Evolutionary conservation across 2,797 vertebrate genomes (phyloP).

Genomic region (Apogon hyalosoma): DNA sequence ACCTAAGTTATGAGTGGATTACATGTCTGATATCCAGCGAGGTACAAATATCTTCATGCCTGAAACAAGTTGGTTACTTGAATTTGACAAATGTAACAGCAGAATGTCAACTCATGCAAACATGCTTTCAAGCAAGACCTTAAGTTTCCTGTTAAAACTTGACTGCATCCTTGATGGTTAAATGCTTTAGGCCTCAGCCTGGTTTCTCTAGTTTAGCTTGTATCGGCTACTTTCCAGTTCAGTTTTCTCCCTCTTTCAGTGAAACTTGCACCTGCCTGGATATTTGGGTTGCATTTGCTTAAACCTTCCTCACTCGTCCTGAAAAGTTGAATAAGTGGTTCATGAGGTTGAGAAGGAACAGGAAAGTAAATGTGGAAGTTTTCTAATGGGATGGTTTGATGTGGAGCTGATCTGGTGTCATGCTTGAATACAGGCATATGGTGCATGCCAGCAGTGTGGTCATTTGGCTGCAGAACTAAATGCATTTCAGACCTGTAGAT

Average conservation of each 20-base stretch:
- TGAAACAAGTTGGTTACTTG: constrained; percentile 46
- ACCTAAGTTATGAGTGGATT: background rate
- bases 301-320: background rate
- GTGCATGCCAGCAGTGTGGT: constrained; percentile 54
- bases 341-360: background rate
- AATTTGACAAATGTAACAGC: constrained; percentile 42
- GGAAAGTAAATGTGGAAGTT: constrained; percentile 46
- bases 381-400: constrained; percentile 29
- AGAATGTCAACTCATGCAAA: constrained; percentile 54
- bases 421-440: constrained; percentile 21
- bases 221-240: constrained; percentile 26
- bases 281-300: constrained; percentile 21
- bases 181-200: constrained; percentile 64
- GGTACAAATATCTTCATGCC: constrained; percentile 3
- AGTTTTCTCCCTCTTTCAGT: constrained; percentile 3
- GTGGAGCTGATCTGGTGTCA: constrained; percentile 40
- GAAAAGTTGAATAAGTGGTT: constrained; percentile 2
- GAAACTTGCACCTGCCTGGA: constrained; percentile 28
- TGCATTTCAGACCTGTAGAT: constrained; percentile 77
- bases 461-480: constrained; percentile 69
- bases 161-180: constrained; percentile 59
- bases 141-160: constrained; percentile 81
- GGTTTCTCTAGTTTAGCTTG: constrained; percentile 25
- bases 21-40: background rate
- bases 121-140: constrained; percentile 52